phyloP scores from a whole-genome alignment of 2,888 invertebrate species.

The Beris morrisii region DNA sequence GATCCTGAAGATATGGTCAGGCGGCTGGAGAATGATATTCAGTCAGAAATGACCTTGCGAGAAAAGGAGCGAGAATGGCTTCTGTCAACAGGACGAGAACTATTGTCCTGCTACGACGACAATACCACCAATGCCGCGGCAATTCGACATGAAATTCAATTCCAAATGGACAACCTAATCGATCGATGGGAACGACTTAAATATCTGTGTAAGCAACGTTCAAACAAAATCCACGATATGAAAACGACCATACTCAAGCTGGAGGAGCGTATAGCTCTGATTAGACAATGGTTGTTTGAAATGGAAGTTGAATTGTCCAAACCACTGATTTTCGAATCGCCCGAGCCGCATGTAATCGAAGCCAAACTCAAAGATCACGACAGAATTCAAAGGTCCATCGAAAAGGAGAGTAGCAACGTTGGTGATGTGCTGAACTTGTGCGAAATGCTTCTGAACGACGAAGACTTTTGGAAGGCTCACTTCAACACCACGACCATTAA shows the following conservation, averaged over 20 bases:
- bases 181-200: slow-evolving; percentile 71
- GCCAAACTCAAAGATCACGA: slow-evolving; percentile 72
- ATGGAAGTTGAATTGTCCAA: slow-evolving; percentile 71
- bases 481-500: slow-evolving; percentile 71
- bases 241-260: slow-evolving; percentile 70
- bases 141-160: slow-evolving; percentile 62
- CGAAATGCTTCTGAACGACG: slow-evolving; percentile 74
- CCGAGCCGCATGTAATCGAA: slow-evolving; percentile 68
- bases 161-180: slow-evolving; percentile 63
- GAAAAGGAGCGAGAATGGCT: slow-evolving; percentile 81
- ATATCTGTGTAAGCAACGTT: slow-evolving; percentile 66
- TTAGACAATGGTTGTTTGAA: slow-evolving; percentile 71
- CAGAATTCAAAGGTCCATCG: slow-evolving; percentile 72
- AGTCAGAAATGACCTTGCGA: slow-evolving; percentile 74
- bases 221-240: slow-evolving; percentile 72
- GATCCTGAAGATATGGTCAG: slow-evolving; percentile 75
- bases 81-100: slow-evolving; percentile 65
- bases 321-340: slow-evolving; percentile 68
- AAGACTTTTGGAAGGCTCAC: slow-evolving; percentile 71
- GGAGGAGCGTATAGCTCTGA: slow-evolving; percentile 71
- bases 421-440: slow-evolving; percentile 78
- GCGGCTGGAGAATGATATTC: slow-evolving; percentile 72
- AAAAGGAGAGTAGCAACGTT: slow-evolving; percentile 74
- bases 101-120: slow-evolving; percentile 64
- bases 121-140: slow-evolving; percentile 64